Evolutionary conservation across 2,797 vertebrate genomes (phyloP), one percentile per base, ranked within the genome.

Genomic region (Manis crassicaudata): DNA sequence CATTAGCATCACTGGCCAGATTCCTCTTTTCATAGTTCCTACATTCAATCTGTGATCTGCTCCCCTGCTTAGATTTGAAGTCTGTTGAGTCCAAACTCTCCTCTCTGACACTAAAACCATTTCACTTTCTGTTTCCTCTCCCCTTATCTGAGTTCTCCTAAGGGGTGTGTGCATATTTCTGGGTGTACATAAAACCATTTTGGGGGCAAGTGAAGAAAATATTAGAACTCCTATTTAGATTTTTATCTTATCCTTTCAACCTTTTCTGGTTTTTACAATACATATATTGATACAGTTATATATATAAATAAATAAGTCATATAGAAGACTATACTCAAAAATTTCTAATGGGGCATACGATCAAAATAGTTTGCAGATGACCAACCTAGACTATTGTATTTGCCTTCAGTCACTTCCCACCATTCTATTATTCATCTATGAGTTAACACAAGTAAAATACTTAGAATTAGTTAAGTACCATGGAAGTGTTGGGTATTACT

Each of bases 201-300:
- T 90, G 62, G 10, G 50, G 16, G 20, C 79, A 76, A 72, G 35
- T 70, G 14, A 75, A 87, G 16, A 90, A 75, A 79, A 81, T 68
- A 68, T 50, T 67, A 79, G 16, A 77, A n/a, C 25, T 52, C 85
- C 40, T 70, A 35, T 35, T 58, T 43, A 56, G 62, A 65, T 82
- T 94, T 83, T 73, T 92, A 6, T 81, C 37, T 93, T 18, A 84
- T 73, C 43, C 18, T 65, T 93, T 89, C 70, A 92, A 92, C 1
- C 50, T 75, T 77, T 46, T 93, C 43, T 97, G 67, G 37, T 11
- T 92, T 89, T 95, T 81, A 35, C 37, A 60, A 83, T 81, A 50
- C 18, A 63, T 37, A 2, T 37, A 37, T 40, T 46, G 54, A 10
- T 79, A 43, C 25, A 65, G 18, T 88, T 84, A 88, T 32, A 35